Base-by-base conservation (phyloP, 1,140 invertebrate genomes). In the Leptonema lineaticorne region DNA sequence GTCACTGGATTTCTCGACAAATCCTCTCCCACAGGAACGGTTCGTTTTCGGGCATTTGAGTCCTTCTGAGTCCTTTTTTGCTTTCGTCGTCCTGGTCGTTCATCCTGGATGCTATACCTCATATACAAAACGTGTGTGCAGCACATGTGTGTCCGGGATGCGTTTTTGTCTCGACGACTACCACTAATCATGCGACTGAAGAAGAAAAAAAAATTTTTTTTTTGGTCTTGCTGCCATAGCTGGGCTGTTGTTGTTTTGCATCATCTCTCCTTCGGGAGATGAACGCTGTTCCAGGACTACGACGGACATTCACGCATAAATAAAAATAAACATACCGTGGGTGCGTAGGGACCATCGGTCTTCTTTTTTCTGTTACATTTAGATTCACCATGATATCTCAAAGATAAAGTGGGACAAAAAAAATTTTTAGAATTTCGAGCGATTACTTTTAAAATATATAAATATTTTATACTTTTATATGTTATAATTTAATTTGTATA, bases 121-220 rank as follows among this genome's bases (percentile, higher is more conserved):
- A 7, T 50, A 16, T 26, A 57, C 24, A 68, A 41, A 56, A 68
- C 57, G 67, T 69, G 67, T 69, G 67, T 33, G 27, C 18, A 29
- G 46, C 67, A 69, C 67, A 69, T 64, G 62, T 69, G 67, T 27
- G 65, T 67, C 65, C 59, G 65, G 65, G 56, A 59, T 67, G 65
- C 30, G 30, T 59, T 68, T 58, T 58, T 58, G 65, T 67, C 65
- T 45, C 53, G 41, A 37, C 22, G 29, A 22, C 30, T 26, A 41
- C 37, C 11, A 53, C 60, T 50, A 45, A 48, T 45, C 67, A 63
- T 69, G 67, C 46, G 67, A 69, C 67, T 50, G 33, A 41, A n/a
- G n/a, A n/a, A n/a, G n/a, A n/a, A n/a, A n/a, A 18, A 22, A 33
- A 62, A 18, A 62, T 28, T 60, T 59, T 62, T 68, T 68, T 67